phyloP scores from a whole-genome alignment of 1,140 invertebrate genomes.

The Venustaconcha ellipsiformis region DNA sequence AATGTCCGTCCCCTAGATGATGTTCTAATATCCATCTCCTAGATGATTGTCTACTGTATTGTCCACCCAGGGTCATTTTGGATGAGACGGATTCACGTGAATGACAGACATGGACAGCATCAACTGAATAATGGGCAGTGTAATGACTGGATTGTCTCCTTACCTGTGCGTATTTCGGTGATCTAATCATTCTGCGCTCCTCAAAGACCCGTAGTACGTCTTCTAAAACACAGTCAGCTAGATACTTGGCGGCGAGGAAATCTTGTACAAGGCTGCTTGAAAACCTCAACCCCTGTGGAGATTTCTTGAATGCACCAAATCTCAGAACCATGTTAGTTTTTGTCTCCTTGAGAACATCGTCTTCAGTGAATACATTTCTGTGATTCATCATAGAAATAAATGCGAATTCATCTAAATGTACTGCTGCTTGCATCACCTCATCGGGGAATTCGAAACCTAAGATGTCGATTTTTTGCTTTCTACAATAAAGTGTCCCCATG shows the following conservation, averaged over 20 bases:
- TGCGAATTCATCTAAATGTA: constrained; percentile 36
- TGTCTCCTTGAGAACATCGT: constrained; percentile 26
- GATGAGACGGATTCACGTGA: no score
- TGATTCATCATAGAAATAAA: constrained; percentile 25
- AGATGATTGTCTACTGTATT: no score
- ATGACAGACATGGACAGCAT: no score
- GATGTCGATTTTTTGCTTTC: constrained; percentile 40
- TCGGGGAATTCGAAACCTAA: constrained; percentile 39
- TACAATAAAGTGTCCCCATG: constrained; percentile 40
- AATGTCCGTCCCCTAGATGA: no score
- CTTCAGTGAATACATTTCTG: constrained; percentile 26
- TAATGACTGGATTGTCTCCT: neutral
- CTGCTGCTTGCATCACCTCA: constrained; percentile 32
- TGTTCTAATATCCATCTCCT: no score
- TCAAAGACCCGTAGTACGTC: constrained; percentile 37
- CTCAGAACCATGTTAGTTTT: constrained; percentile 35
- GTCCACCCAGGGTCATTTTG: no score
- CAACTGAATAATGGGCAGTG: neutral
- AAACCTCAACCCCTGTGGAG: constrained; percentile 33
- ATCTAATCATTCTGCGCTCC: constrained; percentile 44
- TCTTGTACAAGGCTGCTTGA: constrained; percentile 42
- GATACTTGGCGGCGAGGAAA: constrained; percentile 49
- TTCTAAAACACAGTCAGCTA: constrained; percentile 48
- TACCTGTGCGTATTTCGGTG: constrained; percentile 38
- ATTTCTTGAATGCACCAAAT: constrained; percentile 41